Conservation (phyloP, 2,888 invertebrate genomes). For the Labia minor region DNA sequence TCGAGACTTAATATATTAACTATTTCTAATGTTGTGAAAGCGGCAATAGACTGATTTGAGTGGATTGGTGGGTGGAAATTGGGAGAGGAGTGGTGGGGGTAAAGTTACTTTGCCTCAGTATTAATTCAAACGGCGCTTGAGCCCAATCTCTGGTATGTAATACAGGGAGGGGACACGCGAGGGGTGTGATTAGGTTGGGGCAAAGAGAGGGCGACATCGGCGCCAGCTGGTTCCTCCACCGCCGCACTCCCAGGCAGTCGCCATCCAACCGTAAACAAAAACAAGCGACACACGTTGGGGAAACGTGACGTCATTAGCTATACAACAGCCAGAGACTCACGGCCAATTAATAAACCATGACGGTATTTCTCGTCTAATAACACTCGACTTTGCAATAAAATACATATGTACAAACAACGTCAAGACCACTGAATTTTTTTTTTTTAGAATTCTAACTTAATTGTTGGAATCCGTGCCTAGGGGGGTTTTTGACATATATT, state of each 20-base stretch:
- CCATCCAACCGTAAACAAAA: neutral
- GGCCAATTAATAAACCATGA: neutral
- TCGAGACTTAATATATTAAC: no score
- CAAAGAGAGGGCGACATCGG: no score
- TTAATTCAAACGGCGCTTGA: neutral
- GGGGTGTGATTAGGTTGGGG: neutral
- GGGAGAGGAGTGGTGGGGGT: neutral
- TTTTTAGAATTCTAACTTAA: no score
- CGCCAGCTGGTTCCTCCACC: neutral
- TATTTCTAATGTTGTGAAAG: no score
- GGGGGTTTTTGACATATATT: no score
- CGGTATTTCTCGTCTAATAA: neutral
- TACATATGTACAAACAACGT: no score
- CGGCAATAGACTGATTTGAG: no score
- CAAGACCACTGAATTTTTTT: no score
- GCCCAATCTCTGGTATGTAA: neutral
- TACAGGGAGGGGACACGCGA: neutral
- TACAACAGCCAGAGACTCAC: neutral
- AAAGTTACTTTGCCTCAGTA: no score
- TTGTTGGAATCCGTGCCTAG: no score
- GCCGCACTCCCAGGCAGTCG: neutral
- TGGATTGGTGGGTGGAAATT: neutral
- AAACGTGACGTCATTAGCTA: constrained; percentile 6
- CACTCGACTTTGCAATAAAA: no score
- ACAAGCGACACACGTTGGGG: constrained; percentile 4